phyloP scores from a whole-genome alignment of 2,888 invertebrate genomes.

The Autographa pulchrina region DNA sequence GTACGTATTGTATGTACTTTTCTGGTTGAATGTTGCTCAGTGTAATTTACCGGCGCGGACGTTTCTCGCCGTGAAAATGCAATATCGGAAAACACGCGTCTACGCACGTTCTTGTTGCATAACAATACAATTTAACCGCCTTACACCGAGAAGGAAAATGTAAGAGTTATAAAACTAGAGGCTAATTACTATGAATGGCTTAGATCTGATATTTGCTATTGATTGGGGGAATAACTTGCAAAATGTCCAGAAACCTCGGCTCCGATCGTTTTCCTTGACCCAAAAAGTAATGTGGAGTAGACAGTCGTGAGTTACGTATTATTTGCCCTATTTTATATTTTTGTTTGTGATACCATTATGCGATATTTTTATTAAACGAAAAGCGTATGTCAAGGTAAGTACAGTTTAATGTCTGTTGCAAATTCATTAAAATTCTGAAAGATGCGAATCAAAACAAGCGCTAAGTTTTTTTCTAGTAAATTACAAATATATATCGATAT shows the following conservation, averaged over 20 bases:
- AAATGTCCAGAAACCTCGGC: constrained; percentile 9
- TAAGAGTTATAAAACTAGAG: neutral
- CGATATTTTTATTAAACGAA: neutral
- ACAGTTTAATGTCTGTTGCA: no score
- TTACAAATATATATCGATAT: no score
- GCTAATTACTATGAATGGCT: neutral
- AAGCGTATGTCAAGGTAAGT: no score
- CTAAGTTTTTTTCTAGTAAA: no score
- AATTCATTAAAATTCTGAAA: no score
- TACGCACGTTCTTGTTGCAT: constrained; percentile 30
- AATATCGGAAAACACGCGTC: constrained; percentile 26
- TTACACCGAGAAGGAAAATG: constrained; percentile 13
- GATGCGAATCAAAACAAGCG: no score
- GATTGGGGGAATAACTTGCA: constrained; percentile 11
- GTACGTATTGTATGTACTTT: neutral
- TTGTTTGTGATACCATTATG: neutral
- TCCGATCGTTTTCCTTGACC: constrained; percentile 38
- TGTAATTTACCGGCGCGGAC: constrained; percentile 11
- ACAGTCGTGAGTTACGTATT: constrained; percentile 17
- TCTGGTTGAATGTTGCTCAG: neutral
- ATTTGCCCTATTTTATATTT: constrained; percentile 16
- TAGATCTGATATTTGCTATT: neutral
- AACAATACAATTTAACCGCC: constrained; percentile 14
- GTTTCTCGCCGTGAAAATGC: constrained; percentile 25
- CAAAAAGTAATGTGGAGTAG: constrained; percentile 14